These are phyloP conservation scores for Serilophus lunatus DNA, from an alignment of 2,113 vertebrate species.

Conservation along the genomic window DNA sequence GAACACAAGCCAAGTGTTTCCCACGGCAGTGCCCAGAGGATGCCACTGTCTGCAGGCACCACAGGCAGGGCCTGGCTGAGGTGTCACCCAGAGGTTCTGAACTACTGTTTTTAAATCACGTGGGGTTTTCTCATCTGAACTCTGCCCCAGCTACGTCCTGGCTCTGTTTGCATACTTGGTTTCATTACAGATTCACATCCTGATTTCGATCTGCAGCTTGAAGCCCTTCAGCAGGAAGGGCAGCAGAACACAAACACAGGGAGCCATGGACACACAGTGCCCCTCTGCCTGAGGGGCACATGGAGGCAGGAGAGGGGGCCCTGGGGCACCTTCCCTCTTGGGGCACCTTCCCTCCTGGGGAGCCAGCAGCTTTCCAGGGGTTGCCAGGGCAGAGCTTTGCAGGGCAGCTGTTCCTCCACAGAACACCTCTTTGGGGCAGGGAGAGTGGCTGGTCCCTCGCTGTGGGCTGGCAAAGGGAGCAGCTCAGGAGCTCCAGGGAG, in stretches of 20 bases:
- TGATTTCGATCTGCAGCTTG: not conserved
- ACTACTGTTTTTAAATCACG: not conserved
- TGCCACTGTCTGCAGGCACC: not conserved
- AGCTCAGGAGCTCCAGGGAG: not conserved
- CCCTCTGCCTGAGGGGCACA: not conserved
- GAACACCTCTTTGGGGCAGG: not conserved
- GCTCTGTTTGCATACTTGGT: not conserved
- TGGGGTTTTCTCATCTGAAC: constrained; percentile 4
- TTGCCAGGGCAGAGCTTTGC: not conserved
- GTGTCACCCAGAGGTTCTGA: not conserved
- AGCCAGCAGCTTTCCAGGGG: not conserved
- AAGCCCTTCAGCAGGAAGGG: not conserved
- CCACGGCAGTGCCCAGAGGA: not conserved
- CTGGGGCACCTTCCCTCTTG: too few species aligned
- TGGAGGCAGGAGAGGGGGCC: not conserved
- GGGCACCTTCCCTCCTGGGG: too few species aligned
- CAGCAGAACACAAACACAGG: not conserved
- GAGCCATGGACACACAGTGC: accelerated
- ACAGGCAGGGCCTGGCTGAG: not conserved
- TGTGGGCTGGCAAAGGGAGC: not conserved
- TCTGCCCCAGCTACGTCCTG: not conserved
- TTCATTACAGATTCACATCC: constrained; percentile 24
- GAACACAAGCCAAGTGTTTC: not conserved
- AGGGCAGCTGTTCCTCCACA: not conserved
- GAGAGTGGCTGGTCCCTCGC: accelerated